A percentile compares a stretch with the other conserved stretches of the same genome.
Evolutionary conservation across 1,140 invertebrate species (phyloP).

Genomic region (Pectinophora gossypiella): DNA sequence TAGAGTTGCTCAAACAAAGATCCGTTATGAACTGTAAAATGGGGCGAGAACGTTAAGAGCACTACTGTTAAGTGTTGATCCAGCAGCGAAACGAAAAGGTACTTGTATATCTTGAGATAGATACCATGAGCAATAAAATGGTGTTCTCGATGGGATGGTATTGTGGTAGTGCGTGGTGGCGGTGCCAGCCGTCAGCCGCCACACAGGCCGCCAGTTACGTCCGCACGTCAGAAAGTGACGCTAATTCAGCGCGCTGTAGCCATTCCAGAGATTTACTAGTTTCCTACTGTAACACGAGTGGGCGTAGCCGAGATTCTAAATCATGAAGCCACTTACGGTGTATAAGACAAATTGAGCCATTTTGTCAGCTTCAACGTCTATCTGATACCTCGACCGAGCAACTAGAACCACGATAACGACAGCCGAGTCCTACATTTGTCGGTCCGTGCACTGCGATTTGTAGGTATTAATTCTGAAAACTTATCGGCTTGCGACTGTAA

Average conservation of each 20-base stretch:
- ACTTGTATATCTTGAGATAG: too few relatives aligned
- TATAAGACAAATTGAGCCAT: slow-evolving; percentile 44
- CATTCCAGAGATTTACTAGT: slow-evolving; percentile 40
- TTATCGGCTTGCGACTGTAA: neutral
- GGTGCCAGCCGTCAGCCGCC: too few relatives aligned
- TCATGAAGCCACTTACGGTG: slow-evolving; percentile 41
- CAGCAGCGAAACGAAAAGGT: too few relatives aligned
- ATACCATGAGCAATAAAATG: too few relatives aligned
- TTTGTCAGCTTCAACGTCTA: slow-evolving; percentile 29
- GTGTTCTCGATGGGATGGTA: too few relatives aligned
- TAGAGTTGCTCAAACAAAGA: slow-evolving; percentile 6
- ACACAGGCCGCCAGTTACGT: slow-evolving; percentile 14
- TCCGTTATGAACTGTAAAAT: slow-evolving; percentile 28
- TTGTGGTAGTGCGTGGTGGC: too few relatives aligned
- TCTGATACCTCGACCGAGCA: slow-evolving; percentile 11
- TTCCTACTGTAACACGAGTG: slow-evolving; percentile 32
- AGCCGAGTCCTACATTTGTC: neutral
- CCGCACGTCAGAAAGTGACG: slow-evolving; percentile 14
- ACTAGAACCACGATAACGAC: neutral
- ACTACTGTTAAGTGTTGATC: too few relatives aligned
- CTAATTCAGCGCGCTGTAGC: slow-evolving; percentile 30
- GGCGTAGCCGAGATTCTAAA: slow-evolving; percentile 39
- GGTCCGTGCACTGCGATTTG: neutral
- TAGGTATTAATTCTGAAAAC: neutral
- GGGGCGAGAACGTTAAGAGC: too few relatives aligned